These are phyloP conservation scores for Sebastes taczanowskii DNA, from an alignment of 2,797 vertebrate genomes.

Conservation along the genomic window DNA sequence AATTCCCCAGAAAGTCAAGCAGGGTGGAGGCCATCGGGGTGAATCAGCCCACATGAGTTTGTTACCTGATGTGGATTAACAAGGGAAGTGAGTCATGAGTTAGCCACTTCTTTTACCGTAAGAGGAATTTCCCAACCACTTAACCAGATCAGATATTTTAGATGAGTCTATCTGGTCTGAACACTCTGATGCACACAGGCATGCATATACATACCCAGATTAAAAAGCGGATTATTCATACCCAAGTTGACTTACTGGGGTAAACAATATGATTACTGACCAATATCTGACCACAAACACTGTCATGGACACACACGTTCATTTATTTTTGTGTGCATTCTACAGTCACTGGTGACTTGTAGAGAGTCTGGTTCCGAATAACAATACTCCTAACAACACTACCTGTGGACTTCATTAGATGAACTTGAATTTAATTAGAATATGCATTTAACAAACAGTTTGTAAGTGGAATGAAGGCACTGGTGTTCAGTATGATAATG, in stretches of 20 bases:
- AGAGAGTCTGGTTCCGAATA: not conserved
- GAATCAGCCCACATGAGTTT: slow-evolving; percentile 24
- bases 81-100: slow-evolving; percentile 46
- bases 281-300: not conserved
- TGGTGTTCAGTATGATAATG: not conserved
- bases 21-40: slow-evolving; percentile 35
- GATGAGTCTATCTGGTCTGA: slow-evolving; percentile 20
- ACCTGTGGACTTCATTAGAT: not conserved
- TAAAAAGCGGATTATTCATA: not conserved
- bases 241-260: not conserved
- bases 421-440: no score
- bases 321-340: not conserved
- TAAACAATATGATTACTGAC: not conserved
- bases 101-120: slow-evolving; percentile 2
- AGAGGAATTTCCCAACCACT: slow-evolving; percentile 68
- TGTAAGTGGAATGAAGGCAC: not conserved
- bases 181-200: not conserved
- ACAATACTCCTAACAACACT: not conserved
- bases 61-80: slow-evolving; percentile 62
- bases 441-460: not conserved
- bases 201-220: not conserved
- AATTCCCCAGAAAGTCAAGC: slow-evolving; percentile 43
- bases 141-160: slow-evolving; percentile 32
- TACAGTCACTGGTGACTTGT: not conserved
- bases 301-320: not conserved